These are phyloP conservation scores for Ceyx erithaca DNA, from an alignment of 2,797 vertebrate genomes.

Conservation along the genomic window DNA sequence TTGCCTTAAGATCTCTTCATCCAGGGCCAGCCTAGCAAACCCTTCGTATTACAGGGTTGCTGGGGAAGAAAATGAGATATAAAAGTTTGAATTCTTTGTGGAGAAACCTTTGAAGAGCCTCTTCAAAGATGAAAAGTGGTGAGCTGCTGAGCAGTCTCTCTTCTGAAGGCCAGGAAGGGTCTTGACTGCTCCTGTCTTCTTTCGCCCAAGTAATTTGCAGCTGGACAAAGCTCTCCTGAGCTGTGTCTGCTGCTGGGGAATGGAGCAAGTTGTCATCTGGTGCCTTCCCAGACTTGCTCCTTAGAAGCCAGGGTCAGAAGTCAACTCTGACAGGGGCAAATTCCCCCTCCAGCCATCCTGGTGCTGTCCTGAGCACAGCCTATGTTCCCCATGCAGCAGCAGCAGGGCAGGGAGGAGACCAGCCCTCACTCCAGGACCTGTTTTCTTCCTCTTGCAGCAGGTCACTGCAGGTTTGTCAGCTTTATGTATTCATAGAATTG, in stretches of 20 bases:
- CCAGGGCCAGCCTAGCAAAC: neutral
- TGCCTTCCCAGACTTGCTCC: neutral
- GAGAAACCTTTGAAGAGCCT: conserved; percentile 49
- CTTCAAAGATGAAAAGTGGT: conserved; percentile 5
- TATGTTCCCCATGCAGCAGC: neutral
- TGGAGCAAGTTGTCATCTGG: neutral
- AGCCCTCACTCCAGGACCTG: neutral
- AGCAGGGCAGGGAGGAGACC: neutral
- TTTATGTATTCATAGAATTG: neutral
- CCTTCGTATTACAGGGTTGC: neutral
- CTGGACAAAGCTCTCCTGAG: conserved; percentile 13
- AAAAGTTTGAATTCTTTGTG: conserved; percentile 45
- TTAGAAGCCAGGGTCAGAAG: neutral
- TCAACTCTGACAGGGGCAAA: neutral
- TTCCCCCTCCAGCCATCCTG: neutral
- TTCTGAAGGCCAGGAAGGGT: conserved; percentile 3
- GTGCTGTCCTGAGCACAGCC: neutral
- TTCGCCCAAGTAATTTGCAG: conserved; percentile 32
- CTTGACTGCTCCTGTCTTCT: conserved; percentile 3
- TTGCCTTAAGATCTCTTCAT: neutral
- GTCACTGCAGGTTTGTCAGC: neutral
- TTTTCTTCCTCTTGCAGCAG: neutral
- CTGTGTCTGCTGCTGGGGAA: neutral
- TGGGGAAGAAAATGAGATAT: conserved; percentile 36
- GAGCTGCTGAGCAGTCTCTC: neutral